phyloP scores from a whole-genome alignment of 1,140 invertebrate genomes.

The Drosophila cardini region DNA sequence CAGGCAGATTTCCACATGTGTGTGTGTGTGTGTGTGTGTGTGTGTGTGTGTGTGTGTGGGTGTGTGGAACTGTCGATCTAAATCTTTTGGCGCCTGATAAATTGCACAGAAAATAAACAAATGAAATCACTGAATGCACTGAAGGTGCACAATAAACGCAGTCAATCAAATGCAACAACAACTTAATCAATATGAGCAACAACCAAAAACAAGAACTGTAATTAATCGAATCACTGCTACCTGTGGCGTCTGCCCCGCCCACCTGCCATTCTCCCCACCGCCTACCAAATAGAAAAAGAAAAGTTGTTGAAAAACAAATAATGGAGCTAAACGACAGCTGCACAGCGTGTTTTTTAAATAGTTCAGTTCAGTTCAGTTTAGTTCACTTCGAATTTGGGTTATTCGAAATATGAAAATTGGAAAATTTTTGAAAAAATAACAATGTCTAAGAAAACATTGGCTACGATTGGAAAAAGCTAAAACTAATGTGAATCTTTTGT shows the following conservation, averaged over 20 bases:
- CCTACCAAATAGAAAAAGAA: background rate
- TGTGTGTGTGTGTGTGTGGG: no score
- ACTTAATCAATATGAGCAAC: constrained; percentile 58
- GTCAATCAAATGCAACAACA: constrained; percentile 64
- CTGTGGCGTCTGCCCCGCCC: constrained; percentile 23
- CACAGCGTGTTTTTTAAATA: constrained; percentile 4
- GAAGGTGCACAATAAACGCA: constrained; percentile 25
- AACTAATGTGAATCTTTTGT: constrained; percentile 44
- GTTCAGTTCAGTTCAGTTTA: constrained; percentile 1
- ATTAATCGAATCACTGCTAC: constrained; percentile 52
- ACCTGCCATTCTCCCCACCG: no score
- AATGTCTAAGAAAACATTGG: constrained; percentile 51
- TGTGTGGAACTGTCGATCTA: constrained; percentile 46
- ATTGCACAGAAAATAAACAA: constrained; percentile 57
- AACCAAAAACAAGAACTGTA: constrained; percentile 21
- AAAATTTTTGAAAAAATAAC: constrained; percentile 28
- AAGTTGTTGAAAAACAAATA: constrained; percentile 57
- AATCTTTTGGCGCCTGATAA: constrained; percentile 72
- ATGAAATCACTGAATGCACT: constrained; percentile 6
- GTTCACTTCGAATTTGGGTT: constrained; percentile 29
- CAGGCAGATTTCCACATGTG: constrained; percentile 42
- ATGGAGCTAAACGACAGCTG: constrained; percentile 61
- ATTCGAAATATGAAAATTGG: constrained; percentile 4
- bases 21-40: no score
- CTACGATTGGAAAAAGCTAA: background rate